Conservation (phyloP, 2,797 vertebrate genomes). For the Nothura maculosa region DNA sequence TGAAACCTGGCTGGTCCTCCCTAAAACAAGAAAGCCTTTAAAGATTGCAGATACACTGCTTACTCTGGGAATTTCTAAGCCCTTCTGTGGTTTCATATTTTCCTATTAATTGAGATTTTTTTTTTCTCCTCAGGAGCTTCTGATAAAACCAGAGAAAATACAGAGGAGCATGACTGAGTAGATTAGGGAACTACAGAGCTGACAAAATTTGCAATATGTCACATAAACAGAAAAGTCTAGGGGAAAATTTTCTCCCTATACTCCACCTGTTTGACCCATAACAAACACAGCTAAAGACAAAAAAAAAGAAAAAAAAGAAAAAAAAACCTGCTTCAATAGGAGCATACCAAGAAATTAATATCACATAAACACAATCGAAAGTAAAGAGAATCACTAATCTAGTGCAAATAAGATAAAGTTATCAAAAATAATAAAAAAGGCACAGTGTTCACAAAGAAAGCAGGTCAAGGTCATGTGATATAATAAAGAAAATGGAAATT, state of each 20-base stretch:
- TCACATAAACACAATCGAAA: background rate
- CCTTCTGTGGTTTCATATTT: background rate
- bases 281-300: accelerated
- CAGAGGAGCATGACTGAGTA: background rate
- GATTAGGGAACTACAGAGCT: background rate
- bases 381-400: background rate
- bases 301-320: background rate
- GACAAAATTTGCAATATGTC: background rate
- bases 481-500: background rate
- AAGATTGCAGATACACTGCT: background rate
- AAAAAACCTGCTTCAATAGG: background rate
- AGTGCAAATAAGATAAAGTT: background rate
- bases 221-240: background rate
- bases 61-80: background rate
- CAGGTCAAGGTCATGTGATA: background rate
- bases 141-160: background rate
- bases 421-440: background rate
- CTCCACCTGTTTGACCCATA: background rate
- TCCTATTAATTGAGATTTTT: background rate
- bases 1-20: background rate
- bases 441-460: background rate
- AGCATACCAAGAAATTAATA: background rate
- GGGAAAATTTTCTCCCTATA: background rate
- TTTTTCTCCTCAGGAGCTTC: background rate
- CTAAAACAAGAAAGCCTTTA: background rate